Evolutionary conservation across 1,140 invertebrate genomes (phyloP), one percentile per base, ranked within the genome.

Genomic region (Aphidius ervi): DNA sequence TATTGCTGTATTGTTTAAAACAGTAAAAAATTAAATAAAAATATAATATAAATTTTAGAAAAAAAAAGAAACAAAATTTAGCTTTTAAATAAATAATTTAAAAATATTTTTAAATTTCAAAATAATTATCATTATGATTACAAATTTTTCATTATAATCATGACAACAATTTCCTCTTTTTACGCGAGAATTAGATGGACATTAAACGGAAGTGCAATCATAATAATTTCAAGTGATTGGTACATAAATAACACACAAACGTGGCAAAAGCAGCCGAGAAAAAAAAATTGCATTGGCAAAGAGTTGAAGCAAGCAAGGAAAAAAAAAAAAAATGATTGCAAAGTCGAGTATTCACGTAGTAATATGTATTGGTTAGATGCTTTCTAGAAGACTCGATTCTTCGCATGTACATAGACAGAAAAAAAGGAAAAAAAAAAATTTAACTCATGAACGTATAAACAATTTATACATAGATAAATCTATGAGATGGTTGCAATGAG

Each of bases 161-260:
- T 31, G 4, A 31, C 23, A 31, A 31, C 23, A 31, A 31, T 31
- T 31, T 31, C 4, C 23, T 31, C 4, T 31, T 31, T 31, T 31
- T 31, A 31, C 23, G 4, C 23, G 23, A 31, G 4, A 31, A 31
- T 31, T 31, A 48, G 23, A 23, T 40, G 39, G 42, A 59, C 39
- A 9, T 58, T 62, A 52, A 62, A 62, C 61, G 61, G 61, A 62
- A 62, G 61, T 58, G 56, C 49, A 62, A 62, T 62, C 48, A 58
- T 53, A 62, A 62, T 56, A 62, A 62, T 62, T 46, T 56, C 45
- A 46, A 20, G 4, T 31, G 23, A 31, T 31, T 31, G 2, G 23
- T 31, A 31, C 23, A 31, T 43, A 59, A 6, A 20, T 20, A 40
- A 42, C n/a, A 50, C 31, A 40, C 9, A 42, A 9, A 57, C n/a